Evolutionary conservation across 2,113 vertebrate genomes (phyloP).

Genomic region (Aplodontia rufa): DNA sequence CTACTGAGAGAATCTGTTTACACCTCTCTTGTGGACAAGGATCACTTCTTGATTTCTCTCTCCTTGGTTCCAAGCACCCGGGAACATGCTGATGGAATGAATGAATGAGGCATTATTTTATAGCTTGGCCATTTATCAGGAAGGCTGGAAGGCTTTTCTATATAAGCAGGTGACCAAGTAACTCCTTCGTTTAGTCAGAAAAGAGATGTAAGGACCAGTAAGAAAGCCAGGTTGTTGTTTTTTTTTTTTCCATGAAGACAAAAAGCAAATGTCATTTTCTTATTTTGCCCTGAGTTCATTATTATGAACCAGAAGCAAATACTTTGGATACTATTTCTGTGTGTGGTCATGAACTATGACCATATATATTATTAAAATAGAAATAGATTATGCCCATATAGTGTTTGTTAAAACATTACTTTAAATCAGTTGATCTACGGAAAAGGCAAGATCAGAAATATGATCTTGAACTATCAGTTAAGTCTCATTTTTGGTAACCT

Average conservation of each 20-base stretch:
- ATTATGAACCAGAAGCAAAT: constrained; percentile 5
- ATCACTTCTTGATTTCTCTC: constrained; percentile 20
- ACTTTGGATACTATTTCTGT: neutral
- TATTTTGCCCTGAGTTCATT: neutral
- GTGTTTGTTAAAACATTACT: neutral
- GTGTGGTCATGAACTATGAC: neutral
- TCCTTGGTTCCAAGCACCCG: neutral
- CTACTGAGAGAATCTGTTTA: neutral
- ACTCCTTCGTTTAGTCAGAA: neutral
- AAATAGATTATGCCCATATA: neutral
- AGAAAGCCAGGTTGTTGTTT: neutral
- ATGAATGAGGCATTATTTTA: neutral
- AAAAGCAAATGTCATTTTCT: neutral
- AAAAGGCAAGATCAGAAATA: neutral
- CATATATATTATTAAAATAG: neutral
- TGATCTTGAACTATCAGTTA: neutral
- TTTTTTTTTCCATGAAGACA: neutral
- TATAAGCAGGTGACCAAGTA: neutral
- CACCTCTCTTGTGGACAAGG: neutral
- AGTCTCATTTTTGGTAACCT: neutral
- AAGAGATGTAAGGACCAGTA: neutral
- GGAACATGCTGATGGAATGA: neutral
- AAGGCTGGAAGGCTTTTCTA: neutral
- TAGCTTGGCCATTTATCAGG: neutral
- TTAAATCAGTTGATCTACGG: neutral